A percentile compares a stretch with the other conserved stretches of the same genome.
Conservation (phyloP, 1,140 invertebrate species). For the Antheraea mylitta region DNA sequence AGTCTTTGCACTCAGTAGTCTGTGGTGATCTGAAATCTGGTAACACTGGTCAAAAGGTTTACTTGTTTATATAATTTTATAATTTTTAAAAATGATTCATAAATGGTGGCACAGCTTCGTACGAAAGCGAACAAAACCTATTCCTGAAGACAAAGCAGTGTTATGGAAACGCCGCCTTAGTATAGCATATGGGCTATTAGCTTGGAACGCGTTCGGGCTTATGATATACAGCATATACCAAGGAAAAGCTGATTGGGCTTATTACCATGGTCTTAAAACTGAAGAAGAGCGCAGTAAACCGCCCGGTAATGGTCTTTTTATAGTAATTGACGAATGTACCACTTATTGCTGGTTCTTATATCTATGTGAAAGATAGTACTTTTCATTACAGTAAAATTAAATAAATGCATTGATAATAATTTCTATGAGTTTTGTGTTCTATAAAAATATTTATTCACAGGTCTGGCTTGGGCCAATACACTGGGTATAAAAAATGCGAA, state of each 20-base stretch:
- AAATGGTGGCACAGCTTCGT: slow-evolving; percentile 76
- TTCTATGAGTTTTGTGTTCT: background rate
- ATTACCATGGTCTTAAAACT: slow-evolving; percentile 81
- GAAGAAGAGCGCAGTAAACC: slow-evolving; percentile 78
- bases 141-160: slow-evolving; percentile 77
- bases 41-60: too few relatives aligned
- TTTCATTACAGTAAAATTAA: too few relatives aligned
- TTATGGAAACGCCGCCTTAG: slow-evolving; percentile 81
- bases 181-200: slow-evolving; percentile 79
- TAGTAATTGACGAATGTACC: too few relatives aligned
- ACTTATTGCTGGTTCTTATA: too few relatives aligned
- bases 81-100: slow-evolving; percentile 61
- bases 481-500: slow-evolving; percentile 79
- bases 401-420: background rate
- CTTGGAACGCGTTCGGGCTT: slow-evolving; percentile 83
- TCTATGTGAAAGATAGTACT: too few relatives aligned
- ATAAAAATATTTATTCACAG: slow-evolving; percentile 50
- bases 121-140: slow-evolving; percentile 80
- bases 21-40: too few relatives aligned
- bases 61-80: slow-evolving; percentile 6
- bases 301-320: slow-evolving; percentile 61
- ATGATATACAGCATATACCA: slow-evolving; percentile 79
- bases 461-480: slow-evolving; percentile 73
- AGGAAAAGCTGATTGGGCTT: slow-evolving; percentile 82
- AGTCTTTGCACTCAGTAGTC: too few relatives aligned